Base-by-base conservation (phyloP, 2,113 vertebrate species). In the Paramisgurnus dabryanus region DNA sequence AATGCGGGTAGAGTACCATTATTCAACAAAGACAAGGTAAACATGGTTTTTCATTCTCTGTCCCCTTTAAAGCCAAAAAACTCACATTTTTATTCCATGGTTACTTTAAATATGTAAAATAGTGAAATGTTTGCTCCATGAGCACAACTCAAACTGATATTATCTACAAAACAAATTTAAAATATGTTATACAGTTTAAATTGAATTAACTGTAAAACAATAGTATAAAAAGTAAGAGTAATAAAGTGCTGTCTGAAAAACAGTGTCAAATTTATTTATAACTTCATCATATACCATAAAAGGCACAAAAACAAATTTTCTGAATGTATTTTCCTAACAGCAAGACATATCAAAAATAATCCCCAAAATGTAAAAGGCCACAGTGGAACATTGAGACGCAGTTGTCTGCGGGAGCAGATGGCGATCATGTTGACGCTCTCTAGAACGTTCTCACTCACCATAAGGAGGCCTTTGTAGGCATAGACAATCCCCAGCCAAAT, bases 401-500 rank as follows among this genome's bases (percentile, higher is more conserved):
- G 11, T 58, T 57, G 50, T 74, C 60, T 10, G 60, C 27, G 18
- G 17, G 60, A 83, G 71, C 76, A 85, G 66, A 82, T 72, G 82
- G 78, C 12, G 12, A 13, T 60, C 57, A 40, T 34, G 64, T 58
- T 58, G 70, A 80, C 17, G 41, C 2, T 49, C 43, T 18, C 18
- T 65, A 66, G 55, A 80, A 43, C 47, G 45, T 80, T 80, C 82
- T 79, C 67, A 91, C 96, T 93, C 93, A 99, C 98, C 98, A 99
- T 99, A 73, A 99, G 95, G 85, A 99, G 94, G 63, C 97, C 98
- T 92, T 99, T 99, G 88, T 99, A 98, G 85, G 98, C 98, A 13
- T 99, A 99, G 84, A 99, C 97, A 55, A 99, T 99, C 76, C 97
- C 98, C 67, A 99, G 95, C 98, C 98, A 98, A 92, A 99, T 99